phyloP scores from a whole-genome alignment of 2,113 vertebrate species.

The Dolichotis patagonum region DNA sequence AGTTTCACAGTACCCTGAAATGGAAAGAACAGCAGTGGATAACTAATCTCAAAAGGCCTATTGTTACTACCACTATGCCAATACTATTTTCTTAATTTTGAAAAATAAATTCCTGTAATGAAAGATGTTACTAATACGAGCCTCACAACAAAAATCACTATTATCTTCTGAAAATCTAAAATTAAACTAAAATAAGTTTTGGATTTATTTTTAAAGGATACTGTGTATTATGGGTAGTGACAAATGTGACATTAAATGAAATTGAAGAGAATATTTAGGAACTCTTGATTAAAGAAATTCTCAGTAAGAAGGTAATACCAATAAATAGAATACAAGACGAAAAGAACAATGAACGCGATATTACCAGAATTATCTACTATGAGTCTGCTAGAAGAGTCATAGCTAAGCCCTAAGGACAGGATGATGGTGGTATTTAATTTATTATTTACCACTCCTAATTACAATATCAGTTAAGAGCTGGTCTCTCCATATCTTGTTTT shows the following conservation, averaged over 20 bases:
- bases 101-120: not conserved
- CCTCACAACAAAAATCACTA: not conserved
- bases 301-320: not conserved
- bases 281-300: not conserved
- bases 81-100: not conserved
- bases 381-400: not conserved
- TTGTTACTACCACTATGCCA: not conserved
- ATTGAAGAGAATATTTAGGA: not conserved
- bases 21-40: not conserved
- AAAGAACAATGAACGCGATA: not conserved
- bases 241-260: not conserved
- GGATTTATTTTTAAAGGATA: not conserved
- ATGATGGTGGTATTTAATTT: not conserved
- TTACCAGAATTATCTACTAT: not conserved
- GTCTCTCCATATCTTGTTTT: not conserved
- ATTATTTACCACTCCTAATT: not conserved
- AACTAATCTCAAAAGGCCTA: not conserved
- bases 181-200: not conserved
- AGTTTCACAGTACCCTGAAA: not conserved
- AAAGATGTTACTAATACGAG: not conserved
- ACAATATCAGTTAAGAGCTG: not conserved
- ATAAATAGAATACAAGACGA: not conserved
- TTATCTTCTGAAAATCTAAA: not conserved
- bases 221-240: not conserved
- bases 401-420: not conserved